Percentiles rank a stretch among this genome's conserved stretches.
Evolutionary conservation across 2,797 vertebrate species (phyloP).

Genomic region (Kryptopterus vitreolus): DNA sequence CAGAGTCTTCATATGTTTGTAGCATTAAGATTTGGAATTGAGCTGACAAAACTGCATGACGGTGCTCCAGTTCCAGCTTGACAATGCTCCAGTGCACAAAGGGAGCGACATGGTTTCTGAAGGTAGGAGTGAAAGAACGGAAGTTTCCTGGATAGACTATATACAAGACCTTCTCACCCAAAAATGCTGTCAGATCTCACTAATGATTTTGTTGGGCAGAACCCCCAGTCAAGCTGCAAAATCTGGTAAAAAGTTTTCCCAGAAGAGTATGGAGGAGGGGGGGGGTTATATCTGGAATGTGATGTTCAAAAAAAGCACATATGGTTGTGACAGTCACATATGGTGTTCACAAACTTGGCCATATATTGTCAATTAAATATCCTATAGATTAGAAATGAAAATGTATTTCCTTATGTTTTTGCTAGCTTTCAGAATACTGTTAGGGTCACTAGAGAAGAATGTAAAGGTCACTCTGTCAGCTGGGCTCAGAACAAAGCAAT

Average conservation of each 20-base stretch:
- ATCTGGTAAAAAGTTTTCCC: background rate
- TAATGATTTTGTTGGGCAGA: background rate
- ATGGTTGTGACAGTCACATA: background rate
- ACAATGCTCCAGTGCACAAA: background rate
- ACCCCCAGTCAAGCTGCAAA: background rate
- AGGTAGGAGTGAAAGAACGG: background rate
- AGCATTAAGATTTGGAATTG: background rate
- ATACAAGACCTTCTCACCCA: background rate
- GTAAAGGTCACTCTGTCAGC: background rate
- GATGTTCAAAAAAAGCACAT: slow-evolving; percentile 10
- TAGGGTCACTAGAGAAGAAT: background rate
- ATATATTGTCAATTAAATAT: background rate
- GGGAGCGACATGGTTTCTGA: background rate
- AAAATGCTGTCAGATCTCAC: background rate
- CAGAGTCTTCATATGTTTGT: background rate
- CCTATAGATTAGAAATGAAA: background rate
- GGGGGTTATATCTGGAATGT: background rate
- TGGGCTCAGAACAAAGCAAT: background rate
- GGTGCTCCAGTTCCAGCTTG: background rate
- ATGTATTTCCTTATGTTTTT: background rate
- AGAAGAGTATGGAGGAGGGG: background rate
- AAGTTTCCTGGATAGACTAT: background rate
- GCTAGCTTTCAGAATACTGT: too few relatives aligned
- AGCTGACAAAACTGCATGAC: background rate
- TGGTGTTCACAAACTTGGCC: background rate